phyloP scores from a whole-genome alignment of 2,113 vertebrate genomes.

The Aythya baeri region DNA sequence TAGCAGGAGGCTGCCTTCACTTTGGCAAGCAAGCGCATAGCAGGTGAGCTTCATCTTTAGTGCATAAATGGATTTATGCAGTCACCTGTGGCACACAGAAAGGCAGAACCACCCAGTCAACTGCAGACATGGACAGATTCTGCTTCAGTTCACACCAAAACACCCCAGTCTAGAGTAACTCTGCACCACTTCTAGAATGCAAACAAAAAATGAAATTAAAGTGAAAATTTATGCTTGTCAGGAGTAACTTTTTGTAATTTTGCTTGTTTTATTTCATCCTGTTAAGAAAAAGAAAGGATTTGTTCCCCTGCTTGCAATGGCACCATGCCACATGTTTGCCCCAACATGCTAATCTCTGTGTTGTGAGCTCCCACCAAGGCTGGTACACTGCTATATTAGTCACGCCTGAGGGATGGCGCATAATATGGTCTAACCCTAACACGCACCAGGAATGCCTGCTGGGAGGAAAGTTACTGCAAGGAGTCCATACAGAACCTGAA shows the following conservation, averaged over 20 bases:
- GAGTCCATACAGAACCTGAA: background rate
- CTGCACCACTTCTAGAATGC: background rate
- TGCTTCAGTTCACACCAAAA: background rate
- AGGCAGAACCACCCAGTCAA: background rate
- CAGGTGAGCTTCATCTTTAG: background rate
- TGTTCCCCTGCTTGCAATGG: accelerated
- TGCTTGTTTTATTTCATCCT: background rate
- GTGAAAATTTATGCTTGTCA: background rate
- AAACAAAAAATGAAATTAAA: background rate
- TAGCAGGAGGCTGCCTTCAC: background rate
- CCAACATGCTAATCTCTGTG: background rate
- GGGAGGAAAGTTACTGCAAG: background rate
- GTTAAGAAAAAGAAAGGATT: background rate
- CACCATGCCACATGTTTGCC: accelerated
- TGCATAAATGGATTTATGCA: background rate
- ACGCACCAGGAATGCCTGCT: background rate
- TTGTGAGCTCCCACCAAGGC: background rate
- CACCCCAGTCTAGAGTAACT: background rate
- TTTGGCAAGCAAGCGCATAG: background rate
- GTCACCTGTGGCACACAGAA: background rate
- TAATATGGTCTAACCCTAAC: background rate
- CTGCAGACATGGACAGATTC: background rate
- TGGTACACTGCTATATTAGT: background rate
- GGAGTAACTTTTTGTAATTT: background rate
- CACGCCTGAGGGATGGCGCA: background rate